Base-by-base conservation (phyloP, 2,113 vertebrate genomes). In the Nestor notabilis region DNA sequence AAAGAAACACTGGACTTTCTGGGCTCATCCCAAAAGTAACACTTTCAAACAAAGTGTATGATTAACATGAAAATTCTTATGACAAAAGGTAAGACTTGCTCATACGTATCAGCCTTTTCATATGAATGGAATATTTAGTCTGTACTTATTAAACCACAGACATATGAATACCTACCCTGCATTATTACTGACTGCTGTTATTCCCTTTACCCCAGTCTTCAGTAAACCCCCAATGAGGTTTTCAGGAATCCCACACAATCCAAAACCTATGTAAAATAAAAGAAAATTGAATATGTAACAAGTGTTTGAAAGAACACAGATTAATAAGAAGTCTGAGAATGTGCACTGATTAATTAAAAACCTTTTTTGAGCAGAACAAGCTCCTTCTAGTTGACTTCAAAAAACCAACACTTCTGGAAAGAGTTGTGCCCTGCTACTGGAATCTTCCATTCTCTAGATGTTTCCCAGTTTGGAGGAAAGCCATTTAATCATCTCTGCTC, bases 141-240 rank as follows among this genome's bases (percentile, higher is more conserved):
- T 58, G 29, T 69, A 47, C 13, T 65, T 81, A 49, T 19, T 46
- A 91, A 61, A 83, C 17, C 18, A 87, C 20, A 75, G 31, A 44
- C 4, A 52, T 7, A n/a, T 7, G 9, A 93, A 84, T 61, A 98
- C 99, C 96, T 97, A 99, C 99, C 99, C 99, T 53, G 99, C 99
- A 97, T 99, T 99, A 95, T 99, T 99, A 98, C 99, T 99, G 94
- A 99, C 99, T 58, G 99, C 99, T 16, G 99, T 99, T 82, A 99
- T 83, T 63, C 95, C 98, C 56, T 98, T 99, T 23, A 99, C 99
- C 29, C 99, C 99, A 3, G 98, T 99, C 98, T 99, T 99, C 87
- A 99, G 96, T 79, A 99, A 98, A 94, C 99, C 99, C 63, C 98
- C 99, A 92, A 99, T 99, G 28, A 99, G 99, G 87, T 99, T 99